Evolutionary conservation across 2,797 vertebrate genomes (phyloP), one percentile per base, ranked within the genome.

Genomic region (Fistularia tabacaria): DNA sequence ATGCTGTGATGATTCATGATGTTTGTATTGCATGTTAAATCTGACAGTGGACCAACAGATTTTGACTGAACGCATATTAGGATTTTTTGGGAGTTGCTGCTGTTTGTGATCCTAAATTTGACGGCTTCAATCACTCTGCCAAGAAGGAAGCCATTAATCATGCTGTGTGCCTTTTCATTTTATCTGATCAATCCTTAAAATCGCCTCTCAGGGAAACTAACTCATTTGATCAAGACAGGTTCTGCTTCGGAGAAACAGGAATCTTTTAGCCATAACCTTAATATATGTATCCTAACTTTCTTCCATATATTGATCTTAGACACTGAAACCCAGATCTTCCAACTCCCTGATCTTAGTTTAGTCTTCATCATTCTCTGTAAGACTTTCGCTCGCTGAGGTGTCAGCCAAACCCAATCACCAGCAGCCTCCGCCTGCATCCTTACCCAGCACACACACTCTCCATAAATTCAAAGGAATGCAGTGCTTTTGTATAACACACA

Each of bases 361-460:
- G 87, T 88, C 85, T 88, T 86, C 82, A 85, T 90, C 88, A 89
- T 82, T 86, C 74, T 76, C 58, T 59, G 54, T 79, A 64, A 79
- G 57, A 66, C 51, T 59, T 46, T 36, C 60, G 68, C 62, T 68
- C 49, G 63, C 42, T 69, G 38, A 48, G 46, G 59, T 49, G 39
- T 54, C 63, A 45, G 48, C 49, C 43, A 9, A 36, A 39, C 39
- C 38, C 49, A 8, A 40, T 9, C 13, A 14, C 7, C 1, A 7
- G 12, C 37, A 0, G 38, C 51, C 46, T 45, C 38, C 41, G 58
- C 39, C 42, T 46, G 49, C 38, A 46, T 10, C n/a, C 49, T 9
- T 14, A 14, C 14, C 40, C 8, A n/a, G n/a, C n/a, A n/a, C n/a
- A 49, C 13, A 14, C 11, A 59, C 46, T 3, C n/a, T n/a, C n/a